Base-by-base conservation (phyloP, 2,113 vertebrate genomes). In the Lepus europaeus region DNA sequence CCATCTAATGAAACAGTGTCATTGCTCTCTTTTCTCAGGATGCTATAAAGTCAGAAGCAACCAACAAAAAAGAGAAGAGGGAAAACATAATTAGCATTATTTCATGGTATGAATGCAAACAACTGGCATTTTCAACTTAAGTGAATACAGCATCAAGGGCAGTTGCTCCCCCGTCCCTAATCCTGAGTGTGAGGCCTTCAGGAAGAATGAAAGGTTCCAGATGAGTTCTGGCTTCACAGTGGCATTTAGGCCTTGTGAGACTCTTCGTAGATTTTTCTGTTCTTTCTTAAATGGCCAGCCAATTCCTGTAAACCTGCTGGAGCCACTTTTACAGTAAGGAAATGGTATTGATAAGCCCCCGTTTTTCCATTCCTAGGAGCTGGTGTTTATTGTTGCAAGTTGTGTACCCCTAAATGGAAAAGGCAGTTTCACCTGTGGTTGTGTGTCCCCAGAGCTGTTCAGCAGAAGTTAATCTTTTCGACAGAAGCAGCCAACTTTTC, bases 401-500 rank as follows among this genome's bases (percentile, higher is more conserved):
- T 85, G 14, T 81, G 39, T 59, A 2, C 33, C 16, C 66, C 86
- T 36, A 63, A 63, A 63, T 1, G 3, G 66, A 85, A 89, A 90
- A 78, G 53, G 33, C 64, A 36, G 8, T 33, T 53, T n/a, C 23
- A 0, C 14, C 19, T 87, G 68, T 33, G 51, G 64, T 78, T 74
- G 59, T 39, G 7, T 72, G 63, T n/a, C 64, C 63, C 45, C 33
- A 56, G 76, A 74, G 0, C 0, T 74, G 17, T 84, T 70, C 83
- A 89, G 8, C 64, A 80, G 77, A 51, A 96, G 1, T 88, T 85
- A 89, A 96, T 91, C 89, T 95, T 94, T 92, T 92, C 92, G 90
- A 84, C 78, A 96, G 92, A 91, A 89, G 53, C 70, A 56, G 82
- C 89, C 92, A 93, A 53, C 49, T 96, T 97, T 95, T 93, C 74